Conservation (phyloP, 2,113 vertebrate species). For the Nipponia nippon region DNA sequence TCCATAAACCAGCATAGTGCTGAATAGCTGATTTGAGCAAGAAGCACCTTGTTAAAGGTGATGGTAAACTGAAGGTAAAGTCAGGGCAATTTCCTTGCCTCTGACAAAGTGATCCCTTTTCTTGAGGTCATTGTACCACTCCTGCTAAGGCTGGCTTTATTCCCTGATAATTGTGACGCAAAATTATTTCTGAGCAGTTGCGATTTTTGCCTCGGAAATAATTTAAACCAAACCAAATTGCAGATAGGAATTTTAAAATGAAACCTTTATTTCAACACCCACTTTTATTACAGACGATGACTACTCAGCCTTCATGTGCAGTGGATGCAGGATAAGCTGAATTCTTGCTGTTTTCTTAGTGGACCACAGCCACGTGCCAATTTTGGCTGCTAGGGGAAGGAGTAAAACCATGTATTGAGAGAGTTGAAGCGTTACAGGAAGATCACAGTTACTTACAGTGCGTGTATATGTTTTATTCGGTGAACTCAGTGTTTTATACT, state of each 20-base stretch:
- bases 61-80: neutral
- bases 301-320: neutral
- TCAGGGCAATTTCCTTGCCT: neutral
- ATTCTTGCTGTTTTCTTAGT: neutral
- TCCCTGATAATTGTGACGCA: neutral
- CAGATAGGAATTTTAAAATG: neutral
- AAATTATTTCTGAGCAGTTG: neutral
- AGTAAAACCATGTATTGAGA: neutral
- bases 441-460: neutral
- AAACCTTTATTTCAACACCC: neutral
- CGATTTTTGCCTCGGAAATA: neutral
- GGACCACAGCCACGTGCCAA: fast-evolving
- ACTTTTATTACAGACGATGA: neutral
- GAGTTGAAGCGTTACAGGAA: neutral
- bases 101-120: neutral
- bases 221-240: neutral
- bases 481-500: neutral
- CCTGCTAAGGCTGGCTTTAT: neutral
- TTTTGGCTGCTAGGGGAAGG: neutral
- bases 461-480: neutral
- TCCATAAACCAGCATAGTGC: neutral
- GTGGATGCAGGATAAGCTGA: neutral
- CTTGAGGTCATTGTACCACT: neutral
- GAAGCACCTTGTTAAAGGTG: constrained; percentile 4
- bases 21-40: neutral